Conservation (phyloP, 1,140 invertebrate species). For the Ceratitis capitata region DNA sequence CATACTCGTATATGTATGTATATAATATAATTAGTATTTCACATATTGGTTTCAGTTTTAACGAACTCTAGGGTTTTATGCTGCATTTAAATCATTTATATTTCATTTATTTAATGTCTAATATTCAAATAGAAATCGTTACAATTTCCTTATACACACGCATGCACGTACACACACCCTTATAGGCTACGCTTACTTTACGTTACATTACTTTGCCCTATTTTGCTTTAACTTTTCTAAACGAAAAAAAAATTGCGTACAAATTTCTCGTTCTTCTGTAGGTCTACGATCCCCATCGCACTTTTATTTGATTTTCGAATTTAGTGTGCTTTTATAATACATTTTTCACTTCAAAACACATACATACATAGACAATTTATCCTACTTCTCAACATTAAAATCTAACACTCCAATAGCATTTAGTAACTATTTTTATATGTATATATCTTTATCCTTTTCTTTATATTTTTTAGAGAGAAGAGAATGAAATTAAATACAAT, state of each 20-base stretch:
- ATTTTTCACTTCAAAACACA: background rate
- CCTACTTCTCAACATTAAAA: background rate
- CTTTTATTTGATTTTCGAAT: background rate
- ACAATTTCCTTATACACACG: background rate
- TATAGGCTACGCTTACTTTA: slow-evolving; percentile 3
- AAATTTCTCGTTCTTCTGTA: background rate
- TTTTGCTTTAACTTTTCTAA: no score
- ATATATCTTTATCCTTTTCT: background rate
- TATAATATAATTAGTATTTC: slow-evolving; percentile 12
- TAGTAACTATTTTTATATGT: background rate
- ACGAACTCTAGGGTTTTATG: slow-evolving; percentile 25
- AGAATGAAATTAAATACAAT: background rate
- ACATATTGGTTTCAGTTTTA: background rate
- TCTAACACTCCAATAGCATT: background rate
- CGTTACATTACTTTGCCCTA: slow-evolving; percentile 11
- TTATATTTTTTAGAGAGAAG: no score
- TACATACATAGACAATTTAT: background rate
- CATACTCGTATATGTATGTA: no score
- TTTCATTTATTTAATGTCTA: slow-evolving; percentile 11
- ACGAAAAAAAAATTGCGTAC: background rate
- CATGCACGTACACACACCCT: background rate
- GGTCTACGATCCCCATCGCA: background rate
- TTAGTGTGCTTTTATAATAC: background rate
- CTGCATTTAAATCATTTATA: background rate
- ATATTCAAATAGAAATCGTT: slow-evolving; percentile 19